Conservation (phyloP, 2,113 vertebrate genomes). For the Petroica traversi region DNA sequence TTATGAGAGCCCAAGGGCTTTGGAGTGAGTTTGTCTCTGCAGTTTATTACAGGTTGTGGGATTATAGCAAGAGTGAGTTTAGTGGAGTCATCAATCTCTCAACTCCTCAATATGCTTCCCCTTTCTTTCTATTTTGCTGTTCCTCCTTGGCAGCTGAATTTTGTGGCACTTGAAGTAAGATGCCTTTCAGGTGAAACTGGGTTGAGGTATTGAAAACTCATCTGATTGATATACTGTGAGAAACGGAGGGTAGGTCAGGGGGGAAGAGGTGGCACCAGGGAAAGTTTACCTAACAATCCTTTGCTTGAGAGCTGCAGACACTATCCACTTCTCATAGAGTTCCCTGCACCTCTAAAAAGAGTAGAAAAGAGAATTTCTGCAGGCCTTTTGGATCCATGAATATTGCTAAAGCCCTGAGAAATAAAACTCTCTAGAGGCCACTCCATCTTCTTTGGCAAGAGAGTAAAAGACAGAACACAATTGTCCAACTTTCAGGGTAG, state of each 20-base stretch:
- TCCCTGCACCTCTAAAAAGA: neutral
- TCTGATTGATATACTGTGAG: neutral
- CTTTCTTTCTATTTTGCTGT: neutral
- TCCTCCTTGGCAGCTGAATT: neutral
- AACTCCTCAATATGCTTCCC: neutral
- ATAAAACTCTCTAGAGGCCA: neutral
- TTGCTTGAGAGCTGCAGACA: neutral
- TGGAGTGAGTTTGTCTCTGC: neutral
- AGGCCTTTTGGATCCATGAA: neutral
- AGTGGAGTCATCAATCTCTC: neutral
- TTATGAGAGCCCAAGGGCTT: neutral
- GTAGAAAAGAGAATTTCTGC: neutral
- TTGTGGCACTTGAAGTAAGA: neutral
- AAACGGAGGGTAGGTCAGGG: neutral
- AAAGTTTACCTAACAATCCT: neutral
- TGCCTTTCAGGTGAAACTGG: neutral
- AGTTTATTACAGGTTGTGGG: neutral
- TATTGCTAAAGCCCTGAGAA: neutral
- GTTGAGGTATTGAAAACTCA: neutral
- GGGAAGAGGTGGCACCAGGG: neutral
- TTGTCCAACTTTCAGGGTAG: neutral
- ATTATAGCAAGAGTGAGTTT: neutral
- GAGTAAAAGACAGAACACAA: neutral
- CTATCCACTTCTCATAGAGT: neutral
- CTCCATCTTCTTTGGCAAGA: neutral